Evolutionary conservation across 1,140 invertebrate species (phyloP).

Genomic region (Psilanteris sp.): DNA sequence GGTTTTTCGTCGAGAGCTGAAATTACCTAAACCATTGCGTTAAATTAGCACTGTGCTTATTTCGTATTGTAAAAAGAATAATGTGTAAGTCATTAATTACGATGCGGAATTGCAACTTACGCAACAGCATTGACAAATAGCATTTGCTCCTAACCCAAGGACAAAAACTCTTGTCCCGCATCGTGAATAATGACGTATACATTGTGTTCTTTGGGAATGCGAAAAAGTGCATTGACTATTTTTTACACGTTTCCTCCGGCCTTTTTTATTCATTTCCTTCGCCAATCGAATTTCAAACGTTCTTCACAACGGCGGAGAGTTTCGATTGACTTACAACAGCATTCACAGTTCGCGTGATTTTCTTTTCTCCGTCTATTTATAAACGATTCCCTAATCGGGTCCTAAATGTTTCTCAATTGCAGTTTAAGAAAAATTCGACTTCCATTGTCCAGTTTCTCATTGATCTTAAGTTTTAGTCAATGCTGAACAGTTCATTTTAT

Average conservation of each 20-base stretch:
- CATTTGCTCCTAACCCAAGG: constrained; percentile 57
- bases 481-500: too few relatives aligned
- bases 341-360: too few relatives aligned
- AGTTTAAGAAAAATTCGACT: too few relatives aligned
- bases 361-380: too few relatives aligned
- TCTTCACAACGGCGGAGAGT: background rate
- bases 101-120: constrained; percentile 53
- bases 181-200: constrained; percentile 60
- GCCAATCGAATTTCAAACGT: constrained; percentile 28
- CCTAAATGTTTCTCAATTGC: too few relatives aligned
- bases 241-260: constrained; percentile 38
- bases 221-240: constrained; percentile 53
- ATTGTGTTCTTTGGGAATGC: constrained; percentile 61
- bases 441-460: too few relatives aligned
- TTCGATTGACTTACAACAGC: too few relatives aligned
- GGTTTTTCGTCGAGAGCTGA: constrained; percentile 42
- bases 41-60: constrained; percentile 51
- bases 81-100: constrained; percentile 59
- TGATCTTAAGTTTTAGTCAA: too few relatives aligned
- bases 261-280: constrained; percentile 10
- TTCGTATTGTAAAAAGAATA: constrained; percentile 55
- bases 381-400: too few relatives aligned
- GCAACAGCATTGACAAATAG: constrained; percentile 58
- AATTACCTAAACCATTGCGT: constrained; percentile 55
- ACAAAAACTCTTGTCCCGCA: constrained; percentile 59